A percentile compares a stretch with the other conserved stretches of the same genome.
phyloP scores from a whole-genome alignment of 1,140 invertebrate genomes.

The Ceratina japonica region DNA sequence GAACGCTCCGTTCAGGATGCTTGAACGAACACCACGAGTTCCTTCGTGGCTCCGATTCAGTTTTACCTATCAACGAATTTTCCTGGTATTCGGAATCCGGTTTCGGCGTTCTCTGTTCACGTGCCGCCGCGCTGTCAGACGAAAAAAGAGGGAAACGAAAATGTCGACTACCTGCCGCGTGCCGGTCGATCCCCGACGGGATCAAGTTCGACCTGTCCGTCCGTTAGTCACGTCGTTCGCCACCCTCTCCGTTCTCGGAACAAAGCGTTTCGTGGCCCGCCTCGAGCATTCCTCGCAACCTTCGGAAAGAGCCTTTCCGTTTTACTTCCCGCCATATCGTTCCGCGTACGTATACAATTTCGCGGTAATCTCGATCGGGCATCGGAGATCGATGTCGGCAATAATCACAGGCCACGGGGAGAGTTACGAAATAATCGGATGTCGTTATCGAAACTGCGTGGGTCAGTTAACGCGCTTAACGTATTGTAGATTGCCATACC shows the following conservation, averaged over 20 bases:
- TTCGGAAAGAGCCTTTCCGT: not conserved
- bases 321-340: not conserved
- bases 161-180: slow-evolving; percentile 36
- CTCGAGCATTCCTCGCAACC: too few species aligned
- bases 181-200: slow-evolving; percentile 16
- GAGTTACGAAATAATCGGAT: slow-evolving; percentile 20
- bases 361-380: not conserved
- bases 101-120: not conserved
- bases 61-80: too few species aligned
- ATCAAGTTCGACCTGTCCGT: slow-evolving; percentile 30
- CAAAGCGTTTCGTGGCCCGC: slow-evolving; percentile 13
- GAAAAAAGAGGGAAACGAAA: not conserved
- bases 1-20: not conserved
- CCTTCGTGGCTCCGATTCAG: not conserved
- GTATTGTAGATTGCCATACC: not conserved
- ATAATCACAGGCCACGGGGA: not conserved
- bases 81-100: not conserved
- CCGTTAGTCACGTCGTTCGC: slow-evolving; percentile 9
- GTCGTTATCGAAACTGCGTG: slow-evolving; percentile 26
- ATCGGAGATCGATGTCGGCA: slow-evolving; percentile 19
- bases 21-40: not conserved
- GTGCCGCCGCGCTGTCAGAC: not conserved
- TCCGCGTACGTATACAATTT: not conserved
- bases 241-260: not conserved
- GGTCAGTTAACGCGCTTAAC: slow-evolving; percentile 12